Evolutionary conservation across 2,113 vertebrate species (phyloP).

Genomic region (Cynoglossus semilaevis): DNA sequence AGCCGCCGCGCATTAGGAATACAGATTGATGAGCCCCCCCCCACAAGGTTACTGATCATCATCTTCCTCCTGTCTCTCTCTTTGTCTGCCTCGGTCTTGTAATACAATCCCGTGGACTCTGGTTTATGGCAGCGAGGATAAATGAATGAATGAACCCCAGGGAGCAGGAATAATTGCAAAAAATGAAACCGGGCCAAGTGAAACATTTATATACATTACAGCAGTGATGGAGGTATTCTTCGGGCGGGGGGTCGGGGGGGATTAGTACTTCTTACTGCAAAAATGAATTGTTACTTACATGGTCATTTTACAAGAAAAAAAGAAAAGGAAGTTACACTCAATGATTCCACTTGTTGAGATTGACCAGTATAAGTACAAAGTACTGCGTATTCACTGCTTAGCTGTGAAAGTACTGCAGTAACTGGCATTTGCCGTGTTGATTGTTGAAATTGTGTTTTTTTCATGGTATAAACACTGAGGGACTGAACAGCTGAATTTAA

Average conservation of each 20-base stretch:
- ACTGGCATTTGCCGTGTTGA: no score
- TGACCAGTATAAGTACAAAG: no score
- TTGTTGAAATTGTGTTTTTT: no score
- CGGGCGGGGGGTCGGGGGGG: no score
- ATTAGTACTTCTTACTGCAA: slow-evolving; percentile 7
- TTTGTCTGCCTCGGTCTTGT: not conserved
- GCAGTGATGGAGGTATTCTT: not conserved
- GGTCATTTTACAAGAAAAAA: not conserved
- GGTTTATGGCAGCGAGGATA: slow-evolving; percentile 2
- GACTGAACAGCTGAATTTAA: no score
- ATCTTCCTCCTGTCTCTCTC: slow-evolving; percentile 1
- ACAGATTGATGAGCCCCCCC: slow-evolving; percentile 35
- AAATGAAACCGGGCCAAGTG: not conserved
- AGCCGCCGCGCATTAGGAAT: slow-evolving; percentile 8
- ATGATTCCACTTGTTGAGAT: no score
- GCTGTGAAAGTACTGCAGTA: no score
- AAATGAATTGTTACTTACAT: not conserved
- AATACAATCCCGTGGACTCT: slow-evolving; percentile 17
- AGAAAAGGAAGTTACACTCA: no score
- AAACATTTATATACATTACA: slow-evolving; percentile 6
- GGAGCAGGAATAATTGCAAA: slow-evolving; percentile 1
- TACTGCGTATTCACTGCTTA: no score
- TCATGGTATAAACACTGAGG: no score
- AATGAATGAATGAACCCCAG: slow-evolving; percentile 7
- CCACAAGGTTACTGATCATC: slow-evolving; percentile 39